A percentile compares a stretch with the other conserved stretches of the same genome.
These are phyloP conservation scores for Corythornis madagascariensis DNA, from an alignment of 2,113 vertebrate genomes.

Conservation along the genomic window DNA sequence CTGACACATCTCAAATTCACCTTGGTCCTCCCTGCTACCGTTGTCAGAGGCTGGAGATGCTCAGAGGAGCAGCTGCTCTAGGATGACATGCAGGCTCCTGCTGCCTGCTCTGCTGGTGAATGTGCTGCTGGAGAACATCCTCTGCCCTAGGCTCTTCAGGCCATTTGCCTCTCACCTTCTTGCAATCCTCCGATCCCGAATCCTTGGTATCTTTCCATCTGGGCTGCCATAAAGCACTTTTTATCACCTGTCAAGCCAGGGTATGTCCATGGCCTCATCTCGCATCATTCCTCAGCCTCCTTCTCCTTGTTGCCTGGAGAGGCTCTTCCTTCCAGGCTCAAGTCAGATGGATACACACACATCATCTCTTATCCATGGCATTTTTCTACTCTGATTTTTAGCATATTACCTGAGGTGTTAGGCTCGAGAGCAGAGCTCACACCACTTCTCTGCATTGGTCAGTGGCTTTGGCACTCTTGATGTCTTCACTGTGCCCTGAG, in stretches of 20 bases:
- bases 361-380: background rate
- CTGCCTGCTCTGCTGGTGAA: background rate
- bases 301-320: background rate
- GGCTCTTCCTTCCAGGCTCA: background rate
- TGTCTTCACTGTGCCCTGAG: background rate
- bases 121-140: background rate
- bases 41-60: background rate
- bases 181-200: background rate
- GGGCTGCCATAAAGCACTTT: background rate
- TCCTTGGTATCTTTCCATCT: background rate
- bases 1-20: background rate
- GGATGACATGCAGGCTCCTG: background rate
- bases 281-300: background rate
- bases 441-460: background rate
- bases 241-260: rapidly evolving
- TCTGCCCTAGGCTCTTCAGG: background rate
- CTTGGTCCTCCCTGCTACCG: background rate
- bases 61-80: background rate
- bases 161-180: background rate
- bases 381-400: background rate
- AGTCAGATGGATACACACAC: background rate
- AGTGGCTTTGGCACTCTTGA: background rate
- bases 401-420: background rate
- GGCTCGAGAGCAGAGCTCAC: background rate
- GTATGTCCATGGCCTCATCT: background rate